Conservation (phyloP, 2,113 vertebrate genomes). For the Otolemur garnettii region DNA sequence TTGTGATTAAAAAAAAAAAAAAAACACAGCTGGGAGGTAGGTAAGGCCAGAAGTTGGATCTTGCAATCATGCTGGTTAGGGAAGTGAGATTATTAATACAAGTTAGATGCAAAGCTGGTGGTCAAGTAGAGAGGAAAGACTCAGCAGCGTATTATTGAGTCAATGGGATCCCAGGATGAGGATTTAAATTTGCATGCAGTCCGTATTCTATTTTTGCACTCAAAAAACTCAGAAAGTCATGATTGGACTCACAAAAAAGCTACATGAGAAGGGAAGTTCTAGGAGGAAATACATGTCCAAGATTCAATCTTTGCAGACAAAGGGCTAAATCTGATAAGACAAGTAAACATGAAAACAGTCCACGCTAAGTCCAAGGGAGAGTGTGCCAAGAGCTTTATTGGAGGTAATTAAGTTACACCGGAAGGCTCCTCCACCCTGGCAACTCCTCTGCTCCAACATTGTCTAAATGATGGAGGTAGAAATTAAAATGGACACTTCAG, state of each 20-base stretch:
- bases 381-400: not conserved
- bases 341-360: not conserved
- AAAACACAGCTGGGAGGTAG: not conserved
- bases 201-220: constrained; percentile 44
- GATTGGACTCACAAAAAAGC: not conserved
- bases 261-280: not conserved
- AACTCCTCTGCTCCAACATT: not conserved
- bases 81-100: not conserved
- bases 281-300: not conserved
- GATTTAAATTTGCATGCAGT: constrained; percentile 49
- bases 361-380: not conserved
- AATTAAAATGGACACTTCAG: constrained; percentile 1
- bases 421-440: not conserved
- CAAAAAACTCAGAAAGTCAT: constrained; percentile 51
- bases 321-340: not conserved
- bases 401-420: not conserved
- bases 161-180: not conserved
- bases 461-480: not conserved
- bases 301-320: not conserved
- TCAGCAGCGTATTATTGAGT: constrained; percentile 58
- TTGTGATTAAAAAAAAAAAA: too few species aligned
- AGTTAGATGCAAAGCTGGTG: constrained; percentile 39
- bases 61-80: not conserved
- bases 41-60: constrained; percentile 33
- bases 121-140: not conserved